Percentiles rank a stretch among this genome's conserved stretches.
phyloP scores from a whole-genome alignment of 2,113 vertebrate genomes.

The Sinocyclocheilus anshuiensis region DNA sequence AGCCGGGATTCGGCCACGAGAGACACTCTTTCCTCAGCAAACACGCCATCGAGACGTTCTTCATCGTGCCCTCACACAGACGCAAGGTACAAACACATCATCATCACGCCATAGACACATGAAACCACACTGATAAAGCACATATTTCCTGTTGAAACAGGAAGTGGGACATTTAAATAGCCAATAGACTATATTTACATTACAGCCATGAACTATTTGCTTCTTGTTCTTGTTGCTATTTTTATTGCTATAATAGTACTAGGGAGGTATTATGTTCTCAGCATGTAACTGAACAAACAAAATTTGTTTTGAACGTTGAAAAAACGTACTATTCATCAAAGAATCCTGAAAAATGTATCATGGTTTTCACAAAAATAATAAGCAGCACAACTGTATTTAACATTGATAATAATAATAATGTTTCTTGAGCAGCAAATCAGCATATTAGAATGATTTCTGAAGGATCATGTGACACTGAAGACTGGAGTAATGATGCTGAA shows the following conservation, averaged over 20 bases:
- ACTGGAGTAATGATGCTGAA: too few relatives aligned
- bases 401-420: too few relatives aligned
- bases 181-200: background rate
- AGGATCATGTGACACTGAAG: background rate
- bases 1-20: constrained; percentile 91
- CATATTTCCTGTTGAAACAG: background rate
- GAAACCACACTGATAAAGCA: background rate
- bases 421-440: background rate
- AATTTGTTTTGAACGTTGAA: background rate
- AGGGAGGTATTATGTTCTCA: too few relatives aligned
- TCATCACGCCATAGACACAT: too few relatives aligned
- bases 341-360: background rate
- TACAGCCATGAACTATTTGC: background rate
- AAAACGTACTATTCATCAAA: background rate
- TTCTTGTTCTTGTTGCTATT: too few relatives aligned
- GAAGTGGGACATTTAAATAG: background rate
- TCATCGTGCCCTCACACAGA: constrained; percentile 96
- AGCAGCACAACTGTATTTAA: background rate
- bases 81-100: constrained; percentile 81
- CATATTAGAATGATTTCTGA: background rate
- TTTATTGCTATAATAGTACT: too few relatives aligned
- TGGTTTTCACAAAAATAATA: background rate
- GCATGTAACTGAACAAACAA: background rate
- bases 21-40: constrained; percentile 93
- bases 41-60: constrained; percentile 95